Conservation (phyloP, 1,140 invertebrate species). For the Tetramorium simillimum region DNA sequence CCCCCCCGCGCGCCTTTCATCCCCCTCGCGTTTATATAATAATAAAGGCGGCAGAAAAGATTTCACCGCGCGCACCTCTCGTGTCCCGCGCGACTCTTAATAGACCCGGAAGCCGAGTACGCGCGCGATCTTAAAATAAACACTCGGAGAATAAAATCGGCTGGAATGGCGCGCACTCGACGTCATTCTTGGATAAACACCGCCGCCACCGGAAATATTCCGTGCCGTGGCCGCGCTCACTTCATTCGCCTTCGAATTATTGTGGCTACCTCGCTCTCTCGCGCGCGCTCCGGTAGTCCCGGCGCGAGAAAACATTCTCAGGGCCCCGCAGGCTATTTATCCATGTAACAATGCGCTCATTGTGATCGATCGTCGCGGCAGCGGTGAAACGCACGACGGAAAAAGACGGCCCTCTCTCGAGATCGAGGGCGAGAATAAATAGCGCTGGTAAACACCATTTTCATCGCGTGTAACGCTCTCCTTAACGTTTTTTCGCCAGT, state of each 20-base stretch:
- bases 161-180: constrained; percentile 62
- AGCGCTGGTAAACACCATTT: constrained; percentile 28
- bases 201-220: constrained; percentile 63
- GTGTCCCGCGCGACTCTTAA: constrained; percentile 26
- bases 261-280: neutral
- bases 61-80: constrained; percentile 11
- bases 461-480: neutral
- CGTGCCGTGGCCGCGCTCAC: constrained; percentile 4
- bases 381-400: constrained; percentile 11
- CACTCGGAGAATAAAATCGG: constrained; percentile 57
- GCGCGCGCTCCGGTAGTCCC: constrained; percentile 26
- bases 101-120: constrained; percentile 52
- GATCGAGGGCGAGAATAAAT: constrained; percentile 32
- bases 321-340: constrained; percentile 48
- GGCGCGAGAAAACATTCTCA: constrained; percentile 49
- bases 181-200: constrained; percentile 69
- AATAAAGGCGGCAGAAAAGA: constrained; percentile 47
- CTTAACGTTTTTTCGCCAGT: neutral
- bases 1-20: constrained; percentile 36
- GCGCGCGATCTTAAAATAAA: constrained; percentile 57
- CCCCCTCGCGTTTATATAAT: neutral
- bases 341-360: constrained; percentile 56
- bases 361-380: constrained; percentile 50
- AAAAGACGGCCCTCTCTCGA: neutral
- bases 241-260: constrained; percentile 42